These are phyloP conservation scores for Drosophila histrio DNA, from an alignment of 2,888 invertebrate species.

Conservation along the genomic window DNA sequence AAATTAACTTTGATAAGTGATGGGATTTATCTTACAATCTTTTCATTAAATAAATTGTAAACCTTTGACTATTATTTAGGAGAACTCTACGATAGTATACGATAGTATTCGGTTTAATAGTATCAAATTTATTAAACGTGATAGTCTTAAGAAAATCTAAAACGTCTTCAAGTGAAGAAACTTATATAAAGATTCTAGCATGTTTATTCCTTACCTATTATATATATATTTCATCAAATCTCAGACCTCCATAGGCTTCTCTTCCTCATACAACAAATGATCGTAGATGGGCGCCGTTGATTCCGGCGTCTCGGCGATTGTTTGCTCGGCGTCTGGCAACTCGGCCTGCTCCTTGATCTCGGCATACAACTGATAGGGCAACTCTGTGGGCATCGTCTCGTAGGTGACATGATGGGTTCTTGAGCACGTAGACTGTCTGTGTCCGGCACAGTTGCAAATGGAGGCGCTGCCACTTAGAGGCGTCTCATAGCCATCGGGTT, in stretches of 20 bases:
- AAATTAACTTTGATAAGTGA: no score
- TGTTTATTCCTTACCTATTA: no score
- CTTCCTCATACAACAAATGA: conserved; percentile 49
- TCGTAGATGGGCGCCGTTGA: conserved; percentile 62
- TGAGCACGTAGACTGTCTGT: conserved; percentile 55
- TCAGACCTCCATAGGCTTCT: conserved; percentile 32
- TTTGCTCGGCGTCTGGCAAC: background rate
- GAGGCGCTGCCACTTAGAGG: conserved; percentile 74
- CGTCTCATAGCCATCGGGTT: conserved; percentile 77
- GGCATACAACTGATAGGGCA: conserved; percentile 77
- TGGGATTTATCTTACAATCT: no score
- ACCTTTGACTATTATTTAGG: no score
- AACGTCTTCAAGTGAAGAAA: no score
- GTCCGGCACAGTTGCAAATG: conserved; percentile 75
- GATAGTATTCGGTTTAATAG: no score
- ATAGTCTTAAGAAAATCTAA: no score
- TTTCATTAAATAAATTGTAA: no score
- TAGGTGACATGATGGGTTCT: conserved; percentile 79
- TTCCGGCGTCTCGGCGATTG: background rate
- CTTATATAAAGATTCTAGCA: no score
- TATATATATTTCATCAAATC: no score
- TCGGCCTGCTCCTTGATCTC: conserved; percentile 74
- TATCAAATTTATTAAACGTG: no score
- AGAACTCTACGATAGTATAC: no score
- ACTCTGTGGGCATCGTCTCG: conserved; percentile 70